phyloP scores from a whole-genome alignment of 2,797 vertebrate genomes.

The Parauchenoglanis punctatus region DNA sequence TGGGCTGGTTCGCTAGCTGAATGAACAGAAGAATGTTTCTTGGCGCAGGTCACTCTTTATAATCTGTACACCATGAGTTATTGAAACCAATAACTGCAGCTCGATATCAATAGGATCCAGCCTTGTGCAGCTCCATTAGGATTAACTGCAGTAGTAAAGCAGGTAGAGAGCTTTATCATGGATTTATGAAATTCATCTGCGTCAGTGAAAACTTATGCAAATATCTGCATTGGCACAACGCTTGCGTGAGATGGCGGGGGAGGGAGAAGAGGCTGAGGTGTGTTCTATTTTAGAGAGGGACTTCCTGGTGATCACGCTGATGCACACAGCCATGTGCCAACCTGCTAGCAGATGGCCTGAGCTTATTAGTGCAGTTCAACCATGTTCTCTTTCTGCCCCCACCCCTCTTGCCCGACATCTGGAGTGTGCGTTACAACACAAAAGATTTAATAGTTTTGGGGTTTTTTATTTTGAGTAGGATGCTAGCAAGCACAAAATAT shows the following conservation, averaged over 20 bases:
- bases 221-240: constrained; percentile 38
- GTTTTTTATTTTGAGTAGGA: too few relatives aligned
- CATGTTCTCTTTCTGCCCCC: constrained; percentile 22
- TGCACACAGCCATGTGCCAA: constrained; percentile 48
- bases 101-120: constrained; percentile 34
- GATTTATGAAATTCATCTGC: constrained; percentile 11
- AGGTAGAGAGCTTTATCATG: not conserved
- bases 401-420: constrained; percentile 10
- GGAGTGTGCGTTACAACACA: constrained; percentile 41
- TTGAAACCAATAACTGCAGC: constrained; percentile 41
- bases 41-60: constrained; percentile 40
- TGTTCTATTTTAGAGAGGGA: constrained; percentile 53
- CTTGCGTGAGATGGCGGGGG: constrained; percentile 28
- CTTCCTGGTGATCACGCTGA: constrained; percentile 56
- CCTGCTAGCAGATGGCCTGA: constrained; percentile 57
- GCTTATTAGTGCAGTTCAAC: constrained; percentile 51
- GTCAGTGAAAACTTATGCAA: constrained; percentile 43
- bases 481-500: not conserved
- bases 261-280: constrained; percentile 38
- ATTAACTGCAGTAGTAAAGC: constrained; percentile 16
- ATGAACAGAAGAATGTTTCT: constrained; percentile 17
- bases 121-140: constrained; percentile 31
- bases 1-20: not conserved
- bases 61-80: constrained; percentile 26
- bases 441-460: constrained; percentile 5